Conservation (phyloP, 2,797 vertebrate genomes). For the Gambusia yucatana region DNA sequence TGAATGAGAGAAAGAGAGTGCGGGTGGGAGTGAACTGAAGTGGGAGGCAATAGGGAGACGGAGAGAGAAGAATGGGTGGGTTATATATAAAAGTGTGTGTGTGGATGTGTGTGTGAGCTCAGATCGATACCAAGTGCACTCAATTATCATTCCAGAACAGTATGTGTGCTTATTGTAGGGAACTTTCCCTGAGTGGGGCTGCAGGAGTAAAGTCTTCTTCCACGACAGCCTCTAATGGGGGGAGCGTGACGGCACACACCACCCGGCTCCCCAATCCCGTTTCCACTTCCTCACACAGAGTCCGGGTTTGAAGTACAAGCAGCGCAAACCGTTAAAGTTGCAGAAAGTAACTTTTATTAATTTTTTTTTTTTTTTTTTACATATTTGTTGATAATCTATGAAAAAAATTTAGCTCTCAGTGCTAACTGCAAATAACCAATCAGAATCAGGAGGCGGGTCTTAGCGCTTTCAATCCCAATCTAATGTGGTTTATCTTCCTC, state of each 20-base stretch:
- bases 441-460: too few species aligned
- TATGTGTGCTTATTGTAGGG: slow-evolving; percentile 29
- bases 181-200: slow-evolving; percentile 48
- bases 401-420: too few species aligned
- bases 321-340: slow-evolving; percentile 45
- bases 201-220: slow-evolving; percentile 59
- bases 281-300: slow-evolving; percentile 26
- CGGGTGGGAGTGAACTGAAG: slow-evolving; percentile 24
- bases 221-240: slow-evolving; percentile 69
- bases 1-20: slow-evolving; percentile 45
- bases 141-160: slow-evolving; percentile 75
- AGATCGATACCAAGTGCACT: slow-evolving; percentile 74
- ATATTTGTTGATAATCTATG: too few species aligned
- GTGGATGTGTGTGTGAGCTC: slow-evolving; percentile 27
- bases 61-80: slow-evolving; percentile 54
- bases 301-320: slow-evolving; percentile 48
- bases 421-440: too few species aligned
- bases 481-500: too few species aligned
- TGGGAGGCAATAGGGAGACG: slow-evolving; percentile 37
- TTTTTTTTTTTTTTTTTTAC: too few species aligned
- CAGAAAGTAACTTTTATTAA: too few species aligned
- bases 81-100: slow-evolving; percentile 26
- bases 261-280: slow-evolving; percentile 36
- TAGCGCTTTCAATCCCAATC: too few species aligned
- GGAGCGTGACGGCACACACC: slow-evolving; percentile 49